A percentile compares a stretch with the other conserved stretches of the same genome.
Evolutionary conservation across 2,797 vertebrate genomes (phyloP).

Genomic region (Chaunax sp.): DNA sequence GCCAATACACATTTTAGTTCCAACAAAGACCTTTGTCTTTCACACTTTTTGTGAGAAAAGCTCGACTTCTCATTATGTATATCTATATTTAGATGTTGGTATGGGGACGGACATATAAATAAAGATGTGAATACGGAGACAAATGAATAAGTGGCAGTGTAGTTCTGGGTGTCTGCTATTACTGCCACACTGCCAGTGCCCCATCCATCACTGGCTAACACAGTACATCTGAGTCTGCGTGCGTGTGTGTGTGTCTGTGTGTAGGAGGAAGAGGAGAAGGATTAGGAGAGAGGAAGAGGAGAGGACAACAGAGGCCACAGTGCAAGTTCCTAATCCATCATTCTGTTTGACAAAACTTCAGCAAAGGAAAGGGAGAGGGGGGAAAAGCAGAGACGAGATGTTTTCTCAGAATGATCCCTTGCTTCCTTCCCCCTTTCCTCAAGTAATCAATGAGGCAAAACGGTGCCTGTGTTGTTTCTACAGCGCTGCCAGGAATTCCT

Average conservation of each 20-base stretch:
- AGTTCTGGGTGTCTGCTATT: slow-evolving; percentile 74
- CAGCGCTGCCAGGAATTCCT: slow-evolving; percentile 67
- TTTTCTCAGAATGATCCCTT: slow-evolving; percentile 73
- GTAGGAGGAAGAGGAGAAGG: slow-evolving; percentile 61
- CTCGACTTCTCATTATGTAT: slow-evolving; percentile 1
- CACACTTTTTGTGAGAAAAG: slow-evolving; percentile 6
- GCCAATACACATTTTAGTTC: background rate
- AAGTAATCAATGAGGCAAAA: slow-evolving; percentile 65
- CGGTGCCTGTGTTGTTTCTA: slow-evolving; percentile 45
- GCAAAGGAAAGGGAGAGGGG: slow-evolving; percentile 44
- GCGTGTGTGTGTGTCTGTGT: slow-evolving; percentile 29
- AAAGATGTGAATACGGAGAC: slow-evolving; percentile 64
- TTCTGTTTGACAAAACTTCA: slow-evolving; percentile 63
- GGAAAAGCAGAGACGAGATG: slow-evolving; percentile 56
- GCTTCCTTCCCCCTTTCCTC: slow-evolving; percentile 67
- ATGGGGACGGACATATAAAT: slow-evolving; percentile 53
- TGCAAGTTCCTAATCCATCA: slow-evolving; percentile 77
- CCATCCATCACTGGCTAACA: slow-evolving; percentile 80
- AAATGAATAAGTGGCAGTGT: slow-evolving; percentile 70
- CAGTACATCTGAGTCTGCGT: slow-evolving; percentile 47
- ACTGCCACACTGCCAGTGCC: slow-evolving; percentile 72
- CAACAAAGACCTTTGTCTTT: slow-evolving; percentile 1
- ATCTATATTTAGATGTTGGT: slow-evolving; percentile 65
- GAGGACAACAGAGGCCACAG: slow-evolving; percentile 76
- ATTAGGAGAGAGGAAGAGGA: slow-evolving; percentile 68